A percentile compares a stretch with the other conserved stretches of the same genome.
phyloP scores from a whole-genome alignment of 2,113 vertebrate genomes.

The Oncorhynchus mykiss region DNA sequence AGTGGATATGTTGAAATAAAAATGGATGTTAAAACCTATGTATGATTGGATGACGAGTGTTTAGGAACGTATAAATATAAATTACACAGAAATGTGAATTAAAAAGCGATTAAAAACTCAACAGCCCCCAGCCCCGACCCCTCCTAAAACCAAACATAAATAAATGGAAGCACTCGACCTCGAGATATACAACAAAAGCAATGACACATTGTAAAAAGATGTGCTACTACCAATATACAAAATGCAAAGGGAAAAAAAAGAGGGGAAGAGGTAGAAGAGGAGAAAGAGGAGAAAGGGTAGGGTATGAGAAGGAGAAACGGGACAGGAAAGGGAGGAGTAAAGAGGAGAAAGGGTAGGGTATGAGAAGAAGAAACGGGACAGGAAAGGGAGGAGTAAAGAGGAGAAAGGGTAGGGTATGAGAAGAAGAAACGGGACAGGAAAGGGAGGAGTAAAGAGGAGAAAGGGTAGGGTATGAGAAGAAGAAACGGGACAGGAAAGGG shows the following conservation, averaged over 20 bases:
- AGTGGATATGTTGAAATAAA: conserved; percentile 36
- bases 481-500: background rate
- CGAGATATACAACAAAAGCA: conserved; percentile 7
- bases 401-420: too few relatives aligned
- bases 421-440: too few relatives aligned
- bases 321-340: background rate
- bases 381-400: too few relatives aligned
- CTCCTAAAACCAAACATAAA: conserved; percentile 15
- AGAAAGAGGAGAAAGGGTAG: background rate
- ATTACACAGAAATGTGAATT: conserved; percentile 49
- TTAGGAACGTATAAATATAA: conserved; percentile 17
- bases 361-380: too few relatives aligned
- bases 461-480: background rate
- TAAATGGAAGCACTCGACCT: conserved; percentile 9
- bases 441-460: too few relatives aligned
- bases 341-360: background rate
- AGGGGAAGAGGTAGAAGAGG: background rate
- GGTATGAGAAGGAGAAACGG: too few relatives aligned
- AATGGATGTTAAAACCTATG: conserved; percentile 24
- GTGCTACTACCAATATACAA: conserved; percentile 21
- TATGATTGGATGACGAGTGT: conserved; percentile 39
- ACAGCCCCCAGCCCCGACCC: background rate
- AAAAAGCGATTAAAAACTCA: conserved; percentile 49
- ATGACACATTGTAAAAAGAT: conserved; percentile 17
- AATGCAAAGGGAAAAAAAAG: conserved; percentile 42